Evolutionary conservation across 1,140 invertebrate genomes (phyloP).

Genomic region (Microplitis demolitor): DNA sequence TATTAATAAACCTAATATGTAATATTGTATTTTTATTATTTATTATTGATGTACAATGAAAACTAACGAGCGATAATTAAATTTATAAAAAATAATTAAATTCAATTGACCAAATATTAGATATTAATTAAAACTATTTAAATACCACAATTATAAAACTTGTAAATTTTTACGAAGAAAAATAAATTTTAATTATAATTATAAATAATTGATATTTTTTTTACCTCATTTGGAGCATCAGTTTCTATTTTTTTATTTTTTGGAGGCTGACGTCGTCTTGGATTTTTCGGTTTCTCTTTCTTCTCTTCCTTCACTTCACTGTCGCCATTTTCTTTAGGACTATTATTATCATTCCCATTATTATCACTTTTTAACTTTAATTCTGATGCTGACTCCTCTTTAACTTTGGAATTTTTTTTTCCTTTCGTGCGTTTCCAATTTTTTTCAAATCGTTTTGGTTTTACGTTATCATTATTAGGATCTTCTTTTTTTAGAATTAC

Average conservation of each 20-base stretch:
- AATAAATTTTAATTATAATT: neutral
- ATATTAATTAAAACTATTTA: neutral
- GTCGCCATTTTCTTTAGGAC: neutral
- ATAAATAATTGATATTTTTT: neutral
- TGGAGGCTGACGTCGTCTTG: neutral
- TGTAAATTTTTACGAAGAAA: neutral
- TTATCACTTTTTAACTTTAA: neutral
- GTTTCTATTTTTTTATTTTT: neutral
- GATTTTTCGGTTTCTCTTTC: neutral
- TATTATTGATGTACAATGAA: neutral
- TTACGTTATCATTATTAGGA: conserved; percentile 64
- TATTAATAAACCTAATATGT: neutral
- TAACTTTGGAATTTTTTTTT: conserved; percentile 21
- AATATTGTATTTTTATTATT: too few relatives aligned
- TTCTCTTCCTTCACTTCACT: conserved; percentile 3
- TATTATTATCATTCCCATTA: conserved; percentile 29
- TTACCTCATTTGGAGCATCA: neutral
- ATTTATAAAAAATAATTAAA: neutral
- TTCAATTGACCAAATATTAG: neutral
- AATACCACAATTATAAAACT: neutral
- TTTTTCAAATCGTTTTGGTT: conserved; percentile 19
- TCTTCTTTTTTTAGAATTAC: conserved; percentile 67
- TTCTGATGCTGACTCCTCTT: conserved; percentile 26
- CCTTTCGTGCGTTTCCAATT: conserved; percentile 16
- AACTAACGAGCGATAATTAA: too few relatives aligned